A percentile compares a stretch with the other conserved stretches of the same genome.
Conservation (phyloP, 1,140 invertebrate genomes). For the Heliconius himera region DNA sequence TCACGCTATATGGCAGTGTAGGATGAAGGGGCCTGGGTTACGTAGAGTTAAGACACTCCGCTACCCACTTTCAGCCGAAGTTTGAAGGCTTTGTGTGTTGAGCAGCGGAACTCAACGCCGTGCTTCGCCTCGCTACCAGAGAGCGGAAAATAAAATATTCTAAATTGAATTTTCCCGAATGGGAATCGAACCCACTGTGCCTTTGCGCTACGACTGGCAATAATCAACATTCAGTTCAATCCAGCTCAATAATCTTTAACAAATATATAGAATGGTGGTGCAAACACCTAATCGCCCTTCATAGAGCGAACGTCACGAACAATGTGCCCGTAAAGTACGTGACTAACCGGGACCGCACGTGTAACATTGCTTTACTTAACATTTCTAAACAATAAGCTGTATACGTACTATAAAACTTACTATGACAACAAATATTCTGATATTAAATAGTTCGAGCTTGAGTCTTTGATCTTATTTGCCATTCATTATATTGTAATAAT, state of each 20-base stretch:
- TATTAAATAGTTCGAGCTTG: no score
- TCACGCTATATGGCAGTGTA: not conserved
- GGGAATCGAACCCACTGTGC: no score
- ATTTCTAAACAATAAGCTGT: not conserved
- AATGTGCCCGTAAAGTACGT: slow-evolving; percentile 2
- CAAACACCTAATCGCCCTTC: not conserved
- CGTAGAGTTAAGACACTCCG: not conserved
- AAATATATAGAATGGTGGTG: not conserved
- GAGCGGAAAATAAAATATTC: no score
- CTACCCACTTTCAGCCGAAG: no score
- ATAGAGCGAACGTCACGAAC: not conserved
- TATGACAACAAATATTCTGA: no score
- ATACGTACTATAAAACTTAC: not conserved
- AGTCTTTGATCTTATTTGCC: no score
- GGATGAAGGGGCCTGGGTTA: not conserved
- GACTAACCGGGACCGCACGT: not conserved
- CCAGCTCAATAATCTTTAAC: not conserved
- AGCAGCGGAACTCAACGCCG: no score
- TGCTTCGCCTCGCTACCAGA: no score
- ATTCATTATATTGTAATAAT: no score
- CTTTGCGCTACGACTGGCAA: no score
- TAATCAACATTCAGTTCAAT: not conserved
- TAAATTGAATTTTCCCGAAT: no score
- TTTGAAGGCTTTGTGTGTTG: no score
- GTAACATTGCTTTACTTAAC: not conserved